Conservation (phyloP, 2,113 vertebrate genomes). For the Xenopus laevis region DNA sequence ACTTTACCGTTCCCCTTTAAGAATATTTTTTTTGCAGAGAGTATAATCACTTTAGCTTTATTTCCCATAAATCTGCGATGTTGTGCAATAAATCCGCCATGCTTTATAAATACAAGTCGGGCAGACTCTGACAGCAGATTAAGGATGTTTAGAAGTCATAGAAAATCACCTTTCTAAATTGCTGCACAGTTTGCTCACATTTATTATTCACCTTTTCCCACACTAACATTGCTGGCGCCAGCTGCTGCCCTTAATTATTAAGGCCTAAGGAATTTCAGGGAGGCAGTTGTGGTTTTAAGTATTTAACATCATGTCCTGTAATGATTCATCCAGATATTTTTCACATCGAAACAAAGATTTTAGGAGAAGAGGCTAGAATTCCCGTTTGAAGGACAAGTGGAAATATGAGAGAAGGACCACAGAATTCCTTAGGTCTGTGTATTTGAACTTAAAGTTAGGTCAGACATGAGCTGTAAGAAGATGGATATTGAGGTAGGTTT, state of each 20-base stretch:
- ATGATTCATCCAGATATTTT: neutral
- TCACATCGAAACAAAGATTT: too few relatives aligned
- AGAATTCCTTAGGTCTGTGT: too few relatives aligned
- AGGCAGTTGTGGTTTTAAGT: constrained; percentile 12
- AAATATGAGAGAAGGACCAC: neutral
- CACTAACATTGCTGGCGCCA: constrained; percentile 11
- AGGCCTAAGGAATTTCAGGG: constrained; percentile 3
- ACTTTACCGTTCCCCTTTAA: too few relatives aligned
- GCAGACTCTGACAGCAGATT: neutral
- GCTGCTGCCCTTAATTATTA: constrained; percentile 40
- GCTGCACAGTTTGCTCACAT: constrained; percentile 10
- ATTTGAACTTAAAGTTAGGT: too few relatives aligned
- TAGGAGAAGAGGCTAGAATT: neutral
- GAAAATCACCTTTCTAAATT: neutral
- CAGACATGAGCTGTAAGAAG: too few relatives aligned
- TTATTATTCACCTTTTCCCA: constrained; percentile 29
- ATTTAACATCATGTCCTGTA: constrained; percentile 12
- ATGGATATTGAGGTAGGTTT: too few relatives aligned
- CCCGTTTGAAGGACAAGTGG: neutral
- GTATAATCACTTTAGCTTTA: too few relatives aligned
- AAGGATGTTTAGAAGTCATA: constrained; percentile 19
- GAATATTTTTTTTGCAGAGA: too few relatives aligned
- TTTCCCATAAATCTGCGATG: too few relatives aligned
- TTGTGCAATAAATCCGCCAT: too few relatives aligned
- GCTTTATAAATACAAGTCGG: neutral